Conservation (phyloP, 2,797 vertebrate species). For the Paedocypris micromegethes region DNA sequence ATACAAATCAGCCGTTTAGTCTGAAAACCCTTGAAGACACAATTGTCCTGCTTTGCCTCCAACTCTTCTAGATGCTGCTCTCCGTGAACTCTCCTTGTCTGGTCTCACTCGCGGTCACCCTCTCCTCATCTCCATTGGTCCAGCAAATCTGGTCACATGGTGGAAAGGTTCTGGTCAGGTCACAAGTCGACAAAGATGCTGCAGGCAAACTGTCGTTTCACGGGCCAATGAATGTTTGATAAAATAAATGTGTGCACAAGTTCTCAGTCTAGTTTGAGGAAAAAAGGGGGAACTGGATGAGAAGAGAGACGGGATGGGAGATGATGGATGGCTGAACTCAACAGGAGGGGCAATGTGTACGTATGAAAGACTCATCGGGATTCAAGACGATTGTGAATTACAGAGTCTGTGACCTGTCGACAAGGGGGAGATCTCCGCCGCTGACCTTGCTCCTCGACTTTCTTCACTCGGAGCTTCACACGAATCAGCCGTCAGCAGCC, state of each 20-base stretch:
- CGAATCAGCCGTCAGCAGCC: conserved; percentile 38
- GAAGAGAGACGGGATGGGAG: too few species aligned
- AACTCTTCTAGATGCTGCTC: conserved; percentile 42
- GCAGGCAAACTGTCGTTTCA: too few species aligned
- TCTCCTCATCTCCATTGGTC: conserved; percentile 32
- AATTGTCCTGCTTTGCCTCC: conserved; percentile 62
- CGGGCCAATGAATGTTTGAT: too few species aligned
- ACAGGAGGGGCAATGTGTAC: too few species aligned
- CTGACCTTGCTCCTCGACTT: conserved; percentile 27
- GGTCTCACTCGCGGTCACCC: conserved; percentile 43
- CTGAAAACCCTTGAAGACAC: conserved; percentile 64
- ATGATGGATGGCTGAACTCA: too few species aligned
- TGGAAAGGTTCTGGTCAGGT: too few species aligned
- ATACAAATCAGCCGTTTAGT: conserved; percentile 69
- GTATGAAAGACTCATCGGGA: not conserved
- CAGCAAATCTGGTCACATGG: too few species aligned
- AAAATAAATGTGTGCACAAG: too few species aligned
- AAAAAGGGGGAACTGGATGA: too few species aligned
- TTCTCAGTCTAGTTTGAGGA: too few species aligned
- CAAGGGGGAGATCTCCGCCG: conserved; percentile 21
- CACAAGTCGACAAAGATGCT: too few species aligned
- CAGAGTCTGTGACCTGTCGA: conserved; percentile 22
- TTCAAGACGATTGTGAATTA: conserved; percentile 24
- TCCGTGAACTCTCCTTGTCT: conserved; percentile 42
- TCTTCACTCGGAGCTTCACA: conserved; percentile 41